These are phyloP conservation scores for Graphium colonna DNA, from an alignment of 2,888 invertebrate species.

Conservation along the genomic window DNA sequence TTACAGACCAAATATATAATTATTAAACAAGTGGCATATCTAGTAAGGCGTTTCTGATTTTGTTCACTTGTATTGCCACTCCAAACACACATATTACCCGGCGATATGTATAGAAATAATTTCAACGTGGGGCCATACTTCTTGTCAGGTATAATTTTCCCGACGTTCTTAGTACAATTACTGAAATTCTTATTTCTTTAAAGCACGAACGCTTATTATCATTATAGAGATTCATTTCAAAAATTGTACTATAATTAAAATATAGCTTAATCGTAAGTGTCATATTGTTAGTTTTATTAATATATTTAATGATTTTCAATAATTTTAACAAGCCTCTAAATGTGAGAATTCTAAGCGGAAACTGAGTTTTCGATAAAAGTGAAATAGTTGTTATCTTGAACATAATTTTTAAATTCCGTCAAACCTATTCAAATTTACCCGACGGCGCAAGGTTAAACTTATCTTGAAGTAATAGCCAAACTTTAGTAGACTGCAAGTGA, in stretches of 20 bases:
- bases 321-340: too few relatives aligned
- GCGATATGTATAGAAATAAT: constrained; percentile 72
- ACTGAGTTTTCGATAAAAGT: neutral
- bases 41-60: neutral
- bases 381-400: neutral
- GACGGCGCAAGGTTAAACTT: constrained; percentile 34
- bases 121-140: constrained; percentile 53
- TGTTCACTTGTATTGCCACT: constrained; percentile 15
- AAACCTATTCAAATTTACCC: constrained; percentile 18
- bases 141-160: constrained; percentile 69
- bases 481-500: constrained; percentile 56
- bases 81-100: too few relatives aligned
- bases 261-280: too few relatives aligned
- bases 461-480: constrained; percentile 53
- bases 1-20: neutral
- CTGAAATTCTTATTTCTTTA: constrained; percentile 37
- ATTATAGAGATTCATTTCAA: too few relatives aligned
- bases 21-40: neutral
- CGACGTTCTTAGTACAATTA: constrained; percentile 65
- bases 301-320: constrained; percentile 17
- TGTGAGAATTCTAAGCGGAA: too few relatives aligned
- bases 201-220: constrained; percentile 22
- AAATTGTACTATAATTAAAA: too few relatives aligned
- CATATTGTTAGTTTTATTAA: too few relatives aligned
- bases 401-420: constrained; percentile 20